phyloP scores from a whole-genome alignment of 2,797 vertebrate species.

The Parambassis ranga region DNA sequence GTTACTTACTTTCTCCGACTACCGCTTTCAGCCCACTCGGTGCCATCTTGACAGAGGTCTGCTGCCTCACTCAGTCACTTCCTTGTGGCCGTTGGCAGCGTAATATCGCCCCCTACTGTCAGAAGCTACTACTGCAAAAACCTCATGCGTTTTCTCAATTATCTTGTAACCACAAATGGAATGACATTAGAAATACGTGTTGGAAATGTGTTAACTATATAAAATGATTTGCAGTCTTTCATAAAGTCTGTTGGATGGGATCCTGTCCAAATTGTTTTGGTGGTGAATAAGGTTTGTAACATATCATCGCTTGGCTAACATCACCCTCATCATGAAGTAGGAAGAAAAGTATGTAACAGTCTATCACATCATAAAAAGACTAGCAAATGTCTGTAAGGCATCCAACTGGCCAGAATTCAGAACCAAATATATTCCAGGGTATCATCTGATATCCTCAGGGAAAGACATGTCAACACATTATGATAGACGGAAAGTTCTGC shows the following conservation, averaged over 20 bases:
- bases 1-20: constrained; percentile 82
- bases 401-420: constrained; percentile 8
- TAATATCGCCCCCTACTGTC: constrained; percentile 27
- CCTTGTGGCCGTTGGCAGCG: constrained; percentile 39
- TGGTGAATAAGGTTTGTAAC: too few species aligned
- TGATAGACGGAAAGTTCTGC: not conserved
- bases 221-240: too few species aligned
- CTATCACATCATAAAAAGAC: not conserved
- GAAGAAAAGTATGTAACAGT: not conserved
- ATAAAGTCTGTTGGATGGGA: too few species aligned
- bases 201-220: too few species aligned
- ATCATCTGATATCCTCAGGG: constrained; percentile 11
- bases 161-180: too few species aligned
- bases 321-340: not conserved
- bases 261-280: too few species aligned
- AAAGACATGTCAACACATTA: constrained; percentile 20
- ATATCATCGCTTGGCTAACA: not conserved
- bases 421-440: constrained; percentile 31
- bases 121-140: not conserved
- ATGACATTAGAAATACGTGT: too few species aligned
- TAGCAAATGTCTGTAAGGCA: not conserved
- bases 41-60: constrained; percentile 79
- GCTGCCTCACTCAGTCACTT: constrained; percentile 56
- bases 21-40: constrained; percentile 81
- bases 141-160: fast-evolving